Percentiles rank a stretch among this genome's conserved stretches.
These are phyloP conservation scores for Osmerus mordax DNA, from an alignment of 2,113 vertebrate genomes.

Conservation along the genomic window DNA sequence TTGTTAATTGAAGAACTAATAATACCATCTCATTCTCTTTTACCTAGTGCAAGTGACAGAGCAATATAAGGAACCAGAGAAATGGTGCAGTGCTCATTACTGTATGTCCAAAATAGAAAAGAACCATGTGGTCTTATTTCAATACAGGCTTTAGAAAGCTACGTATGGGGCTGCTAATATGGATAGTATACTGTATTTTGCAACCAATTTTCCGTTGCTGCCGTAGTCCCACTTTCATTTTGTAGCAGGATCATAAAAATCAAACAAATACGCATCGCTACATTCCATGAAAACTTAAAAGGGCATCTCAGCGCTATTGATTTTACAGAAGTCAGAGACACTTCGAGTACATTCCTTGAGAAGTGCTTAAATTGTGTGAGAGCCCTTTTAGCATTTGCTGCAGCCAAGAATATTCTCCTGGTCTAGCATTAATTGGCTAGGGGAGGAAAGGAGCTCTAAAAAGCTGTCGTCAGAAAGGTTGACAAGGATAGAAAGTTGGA, in stretches of 20 bases:
- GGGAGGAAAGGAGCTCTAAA: constrained; percentile 58
- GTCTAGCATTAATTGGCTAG: constrained; percentile 72
- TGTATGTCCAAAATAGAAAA: constrained; percentile 47
- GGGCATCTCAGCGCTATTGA: constrained; percentile 68
- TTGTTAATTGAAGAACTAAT: constrained; percentile 20
- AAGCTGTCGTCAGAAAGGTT: constrained; percentile 66
- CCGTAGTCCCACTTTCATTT: constrained; percentile 18
- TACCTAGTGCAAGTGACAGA: constrained; percentile 43
- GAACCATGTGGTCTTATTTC: constrained; percentile 53
- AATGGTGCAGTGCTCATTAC: constrained; percentile 59
- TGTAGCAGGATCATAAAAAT: constrained; percentile 54
- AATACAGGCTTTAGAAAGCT: constrained; percentile 33
- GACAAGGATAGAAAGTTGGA: constrained; percentile 68
- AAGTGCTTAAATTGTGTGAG: constrained; percentile 57
- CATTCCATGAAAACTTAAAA: constrained; percentile 65
- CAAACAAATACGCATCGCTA: constrained; percentile 51
- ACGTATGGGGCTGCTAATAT: constrained; percentile 39
- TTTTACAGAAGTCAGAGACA: constrained; percentile 60
- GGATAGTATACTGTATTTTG: constrained; percentile 23
- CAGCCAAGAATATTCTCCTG: constrained; percentile 60
- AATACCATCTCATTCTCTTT: not conserved
- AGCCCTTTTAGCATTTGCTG: constrained; percentile 49
- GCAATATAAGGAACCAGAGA: constrained; percentile 49
- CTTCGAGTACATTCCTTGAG: constrained; percentile 58
- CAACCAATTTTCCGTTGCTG: constrained; percentile 39